Percentiles rank a stretch among this genome's conserved stretches.
Evolutionary conservation across 2,113 vertebrate genomes (phyloP).

Genomic region (Isurus oxyrinchus): DNA sequence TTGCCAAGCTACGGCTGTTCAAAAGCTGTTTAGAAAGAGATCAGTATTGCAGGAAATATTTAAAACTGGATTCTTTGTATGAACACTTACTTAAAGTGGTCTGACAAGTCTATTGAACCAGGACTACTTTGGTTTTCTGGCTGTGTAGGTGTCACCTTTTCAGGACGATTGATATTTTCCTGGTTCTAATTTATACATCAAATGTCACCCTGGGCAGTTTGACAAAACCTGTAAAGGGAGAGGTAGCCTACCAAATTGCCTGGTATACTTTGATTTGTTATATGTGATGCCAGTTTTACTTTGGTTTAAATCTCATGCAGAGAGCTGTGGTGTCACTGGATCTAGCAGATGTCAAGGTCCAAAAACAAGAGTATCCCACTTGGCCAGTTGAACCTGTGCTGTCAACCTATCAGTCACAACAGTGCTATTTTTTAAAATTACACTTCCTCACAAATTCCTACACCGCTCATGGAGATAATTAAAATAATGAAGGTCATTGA

Average conservation of each 20-base stretch:
- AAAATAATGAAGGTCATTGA: neutral
- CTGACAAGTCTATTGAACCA: neutral
- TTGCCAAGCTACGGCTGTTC: neutral
- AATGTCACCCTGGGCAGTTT: neutral
- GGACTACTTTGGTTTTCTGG: neutral
- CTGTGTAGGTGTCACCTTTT: neutral
- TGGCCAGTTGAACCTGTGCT: neutral
- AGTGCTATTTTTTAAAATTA: too few relatives aligned
- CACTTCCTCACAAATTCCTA: neutral
- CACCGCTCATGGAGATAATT: neutral
- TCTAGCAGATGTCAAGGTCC: too few relatives aligned
- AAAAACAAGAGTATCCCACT: neutral
- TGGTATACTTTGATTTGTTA: neutral
- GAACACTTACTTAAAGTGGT: neutral
- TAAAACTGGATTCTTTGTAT: neutral
- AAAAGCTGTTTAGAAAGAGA: neutral
- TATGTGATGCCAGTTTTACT: neutral
- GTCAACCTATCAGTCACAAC: too few relatives aligned
- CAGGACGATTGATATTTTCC: neutral
- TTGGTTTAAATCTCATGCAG: neutral
- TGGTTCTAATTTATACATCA: neutral
- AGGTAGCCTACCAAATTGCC: neutral
- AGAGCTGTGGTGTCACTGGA: neutral
- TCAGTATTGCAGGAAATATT: neutral
- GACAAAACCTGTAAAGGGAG: neutral